phyloP scores from a whole-genome alignment of 2,113 vertebrate species.

The Acrocephalus arundinaceus region DNA sequence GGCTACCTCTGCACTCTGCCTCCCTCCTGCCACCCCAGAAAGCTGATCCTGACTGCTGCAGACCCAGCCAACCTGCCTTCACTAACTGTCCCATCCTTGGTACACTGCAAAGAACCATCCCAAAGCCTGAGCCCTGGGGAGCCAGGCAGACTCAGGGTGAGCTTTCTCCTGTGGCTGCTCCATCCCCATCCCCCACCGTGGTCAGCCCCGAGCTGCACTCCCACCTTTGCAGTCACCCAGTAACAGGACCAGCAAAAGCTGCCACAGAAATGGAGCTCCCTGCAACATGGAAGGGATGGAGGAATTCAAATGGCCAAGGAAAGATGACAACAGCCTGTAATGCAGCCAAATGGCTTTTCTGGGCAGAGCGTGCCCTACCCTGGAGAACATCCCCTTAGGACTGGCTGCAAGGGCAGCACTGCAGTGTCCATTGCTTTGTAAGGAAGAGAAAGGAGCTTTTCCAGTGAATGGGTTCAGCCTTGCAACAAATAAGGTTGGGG shows the following conservation, averaged over 20 bases:
- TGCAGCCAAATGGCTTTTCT: not conserved
- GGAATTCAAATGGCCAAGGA: not conserved
- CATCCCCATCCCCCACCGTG: not conserved
- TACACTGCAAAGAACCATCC: not conserved
- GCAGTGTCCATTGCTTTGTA: accelerated
- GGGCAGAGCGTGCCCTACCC: not conserved
- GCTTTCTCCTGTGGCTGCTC: not conserved
- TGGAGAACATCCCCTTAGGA: not conserved
- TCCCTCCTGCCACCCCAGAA: not conserved
- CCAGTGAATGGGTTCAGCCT: not conserved
- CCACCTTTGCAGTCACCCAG: not conserved
- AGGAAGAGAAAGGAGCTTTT: not conserved
- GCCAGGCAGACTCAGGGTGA: not conserved
- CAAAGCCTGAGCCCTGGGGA: not conserved
- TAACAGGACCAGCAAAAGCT: not conserved
- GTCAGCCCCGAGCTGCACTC: not conserved
- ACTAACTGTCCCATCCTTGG: not conserved
- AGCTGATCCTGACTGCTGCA: not conserved
- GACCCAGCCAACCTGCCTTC: not conserved
- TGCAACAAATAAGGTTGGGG: not conserved
- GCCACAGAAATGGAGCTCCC: not conserved
- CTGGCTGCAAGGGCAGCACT: not conserved
- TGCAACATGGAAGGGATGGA: not conserved
- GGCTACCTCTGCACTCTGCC: not conserved
- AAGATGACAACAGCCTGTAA: not conserved